phyloP scores from a whole-genome alignment of 2,797 vertebrate genomes.

The Mareca penelope region DNA sequence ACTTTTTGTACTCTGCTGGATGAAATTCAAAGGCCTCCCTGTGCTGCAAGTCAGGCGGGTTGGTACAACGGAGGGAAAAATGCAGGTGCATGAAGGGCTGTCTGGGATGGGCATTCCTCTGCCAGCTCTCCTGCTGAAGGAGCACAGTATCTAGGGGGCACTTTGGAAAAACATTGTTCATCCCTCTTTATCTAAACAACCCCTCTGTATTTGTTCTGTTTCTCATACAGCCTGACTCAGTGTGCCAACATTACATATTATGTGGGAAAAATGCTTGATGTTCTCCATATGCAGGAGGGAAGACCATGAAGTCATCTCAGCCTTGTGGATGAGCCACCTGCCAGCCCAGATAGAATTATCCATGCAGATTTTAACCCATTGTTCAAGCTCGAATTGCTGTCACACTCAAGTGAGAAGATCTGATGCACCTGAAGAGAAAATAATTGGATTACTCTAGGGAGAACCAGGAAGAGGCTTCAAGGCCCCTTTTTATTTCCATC shows the following conservation, averaged over 20 bases:
- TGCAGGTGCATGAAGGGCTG: background rate
- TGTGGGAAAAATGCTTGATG: accelerated
- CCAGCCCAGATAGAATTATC: background rate
- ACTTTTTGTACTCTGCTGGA: accelerated
- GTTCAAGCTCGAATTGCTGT: background rate
- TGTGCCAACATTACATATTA: background rate
- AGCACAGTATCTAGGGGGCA: background rate
- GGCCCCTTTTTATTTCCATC: background rate
- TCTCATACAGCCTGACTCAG: background rate
- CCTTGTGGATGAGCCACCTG: background rate
- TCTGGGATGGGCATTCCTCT: background rate
- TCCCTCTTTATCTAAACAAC: background rate
- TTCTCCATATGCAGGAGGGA: background rate
- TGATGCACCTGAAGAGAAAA: background rate
- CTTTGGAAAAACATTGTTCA: background rate
- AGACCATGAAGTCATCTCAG: background rate
- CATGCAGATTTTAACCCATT: background rate
- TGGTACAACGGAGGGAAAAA: background rate
- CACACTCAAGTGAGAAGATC: background rate
- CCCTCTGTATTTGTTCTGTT: background rate
- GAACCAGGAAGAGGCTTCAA: background rate
- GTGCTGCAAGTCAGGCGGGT: accelerated
- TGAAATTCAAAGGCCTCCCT: background rate
- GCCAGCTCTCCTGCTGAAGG: background rate
- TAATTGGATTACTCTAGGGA: background rate